Conservation (phyloP, 2,113 vertebrate genomes). For the Colinus virginianus region DNA sequence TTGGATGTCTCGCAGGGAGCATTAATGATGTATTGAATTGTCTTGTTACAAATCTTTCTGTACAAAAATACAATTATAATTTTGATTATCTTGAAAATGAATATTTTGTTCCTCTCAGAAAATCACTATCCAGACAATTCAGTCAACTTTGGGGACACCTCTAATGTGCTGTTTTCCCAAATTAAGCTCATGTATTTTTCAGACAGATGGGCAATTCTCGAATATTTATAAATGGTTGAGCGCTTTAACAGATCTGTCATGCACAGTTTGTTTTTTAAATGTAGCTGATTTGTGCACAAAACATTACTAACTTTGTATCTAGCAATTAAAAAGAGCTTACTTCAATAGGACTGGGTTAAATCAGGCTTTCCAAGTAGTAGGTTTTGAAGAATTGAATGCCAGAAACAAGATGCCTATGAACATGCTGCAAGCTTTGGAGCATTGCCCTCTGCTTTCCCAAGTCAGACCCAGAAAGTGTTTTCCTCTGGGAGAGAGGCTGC, state of each 20-base stretch:
- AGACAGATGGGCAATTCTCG: conserved; percentile 24
- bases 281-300: not conserved
- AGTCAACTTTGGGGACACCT: not conserved
- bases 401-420: not conserved
- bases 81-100: conserved; percentile 30
- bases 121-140: not conserved
- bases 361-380: not conserved
- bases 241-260: not conserved
- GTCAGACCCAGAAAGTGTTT: not conserved
- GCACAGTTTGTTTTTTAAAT: not conserved
- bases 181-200: not conserved
- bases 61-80: conserved; percentile 1
- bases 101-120: not conserved
- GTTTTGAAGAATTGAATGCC: not conserved
- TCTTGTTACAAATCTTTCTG: conserved; percentile 13
- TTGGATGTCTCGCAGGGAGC: not conserved
- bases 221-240: conserved; percentile 20
- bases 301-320: not conserved
- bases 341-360: not conserved
- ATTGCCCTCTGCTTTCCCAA: not conserved
- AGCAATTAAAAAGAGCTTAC: not conserved
- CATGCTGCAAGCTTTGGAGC: rapidly evolving
- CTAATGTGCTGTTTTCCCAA: not conserved
- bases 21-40: not conserved
- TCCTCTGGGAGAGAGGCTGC: not conserved